These are phyloP conservation scores for Drosophila rellima DNA, from an alignment of 2,888 invertebrate genomes.

Conservation along the genomic window DNA sequence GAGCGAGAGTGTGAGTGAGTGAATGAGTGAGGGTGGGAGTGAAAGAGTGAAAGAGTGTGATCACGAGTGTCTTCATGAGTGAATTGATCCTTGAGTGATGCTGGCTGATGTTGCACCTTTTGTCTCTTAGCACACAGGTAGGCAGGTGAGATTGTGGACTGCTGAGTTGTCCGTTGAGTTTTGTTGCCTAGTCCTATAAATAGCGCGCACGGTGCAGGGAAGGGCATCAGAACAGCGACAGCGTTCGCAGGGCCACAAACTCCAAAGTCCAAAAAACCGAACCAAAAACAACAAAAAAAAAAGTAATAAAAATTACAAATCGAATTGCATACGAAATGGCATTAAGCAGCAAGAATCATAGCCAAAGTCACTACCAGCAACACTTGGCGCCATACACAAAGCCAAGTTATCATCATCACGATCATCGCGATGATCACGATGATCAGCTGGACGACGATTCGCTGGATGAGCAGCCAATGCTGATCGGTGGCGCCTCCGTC, in stretches of 20 bases:
- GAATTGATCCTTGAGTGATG: conserved; percentile 29
- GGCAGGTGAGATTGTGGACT: conserved; percentile 56
- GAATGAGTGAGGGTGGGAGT: too few relatives aligned
- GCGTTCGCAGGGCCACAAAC: conserved; percentile 77
- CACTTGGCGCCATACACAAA: conserved; percentile 66
- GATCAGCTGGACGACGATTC: conserved; percentile 19
- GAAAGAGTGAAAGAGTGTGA: conserved; percentile 20
- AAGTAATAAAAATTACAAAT: not conserved
- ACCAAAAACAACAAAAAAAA: not conserved
- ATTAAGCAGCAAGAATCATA: conserved; percentile 67
- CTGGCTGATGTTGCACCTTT: conserved; percentile 68
- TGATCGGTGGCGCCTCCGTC: conserved; percentile 89
- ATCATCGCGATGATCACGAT: conserved; percentile 15
- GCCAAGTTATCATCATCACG: conserved; percentile 29
- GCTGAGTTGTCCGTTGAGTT: too few relatives aligned
- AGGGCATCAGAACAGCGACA: conserved; percentile 85
- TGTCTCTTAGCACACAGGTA: conserved; percentile 53
- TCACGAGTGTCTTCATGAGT: conserved; percentile 27
- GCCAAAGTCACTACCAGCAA: conserved; percentile 47
- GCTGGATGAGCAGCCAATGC: conserved; percentile 30
- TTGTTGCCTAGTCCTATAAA: conserved; percentile 72
- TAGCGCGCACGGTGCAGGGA: conserved; percentile 77
- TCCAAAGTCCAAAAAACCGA: conserved; percentile 1
- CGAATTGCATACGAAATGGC: conserved; percentile 71
- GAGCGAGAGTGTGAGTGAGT: conserved; percentile 11